phyloP scores from a whole-genome alignment of 2,888 invertebrate species.

The Cryptosula pallasiana region DNA sequence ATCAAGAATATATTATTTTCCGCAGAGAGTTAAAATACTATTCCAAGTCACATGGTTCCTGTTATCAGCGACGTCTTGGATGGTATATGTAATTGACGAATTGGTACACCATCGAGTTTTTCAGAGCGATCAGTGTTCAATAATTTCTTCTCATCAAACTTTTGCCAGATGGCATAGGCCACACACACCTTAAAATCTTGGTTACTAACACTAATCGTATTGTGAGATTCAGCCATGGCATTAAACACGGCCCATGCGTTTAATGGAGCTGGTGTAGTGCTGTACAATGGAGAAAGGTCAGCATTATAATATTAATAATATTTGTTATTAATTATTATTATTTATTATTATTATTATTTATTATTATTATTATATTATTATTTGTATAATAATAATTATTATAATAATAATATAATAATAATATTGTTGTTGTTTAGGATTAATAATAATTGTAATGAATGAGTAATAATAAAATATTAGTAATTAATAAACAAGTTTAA shows the following conservation, averaged over 20 bases:
- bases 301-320: slow-evolving; percentile 38
- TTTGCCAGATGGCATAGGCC: no score
- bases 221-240: no score
- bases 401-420: neutral
- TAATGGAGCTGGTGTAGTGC: slow-evolving; percentile 73
- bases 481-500: no score
- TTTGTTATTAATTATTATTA: neutral
- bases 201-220: no score
- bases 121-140: no score
- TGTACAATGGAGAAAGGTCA: slow-evolving; percentile 94
- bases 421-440: neutral
- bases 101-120: no score
- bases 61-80: neutral
- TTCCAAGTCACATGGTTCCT: neutral
- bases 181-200: no score
- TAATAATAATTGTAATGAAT: neutral
- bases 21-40: no score
- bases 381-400: neutral
- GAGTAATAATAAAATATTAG: no score
- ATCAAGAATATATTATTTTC: no score
- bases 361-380: neutral
- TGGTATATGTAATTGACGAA: no score
- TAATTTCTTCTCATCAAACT: no score
- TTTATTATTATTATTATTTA: neutral
- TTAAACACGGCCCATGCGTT: slow-evolving; percentile 92